Base-by-base conservation (phyloP, 37 sponge, comb jelly and placozoan genomes). In the Mnemiopsis leidyi region DNA sequence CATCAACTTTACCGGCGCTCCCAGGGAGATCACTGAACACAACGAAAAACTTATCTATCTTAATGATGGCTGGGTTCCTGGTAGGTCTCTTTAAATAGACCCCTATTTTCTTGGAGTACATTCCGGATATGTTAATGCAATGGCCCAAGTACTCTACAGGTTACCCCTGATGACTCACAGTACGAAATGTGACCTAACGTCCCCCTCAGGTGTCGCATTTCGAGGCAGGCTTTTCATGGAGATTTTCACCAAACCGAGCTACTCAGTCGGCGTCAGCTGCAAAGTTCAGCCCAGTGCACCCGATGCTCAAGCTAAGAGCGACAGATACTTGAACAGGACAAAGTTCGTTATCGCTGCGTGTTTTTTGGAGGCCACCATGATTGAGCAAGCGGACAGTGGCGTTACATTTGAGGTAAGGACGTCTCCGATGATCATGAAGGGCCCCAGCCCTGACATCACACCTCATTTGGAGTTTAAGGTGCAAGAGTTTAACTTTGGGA, bases 1-100 rank as follows among this genome's bases (percentile, higher is more conserved):
- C 48, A 38, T 83, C 88, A 83, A 83, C 48, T 83, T 83, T 23
- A 24, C 5, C 23, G 88, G 88, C 5, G 39, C 88, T 30, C 88
- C 88, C 48, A 24, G 88, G 30, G 88, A 83, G n/a, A 71, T 71
- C 5, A 71, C 75, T 7, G 75, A 71, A 18, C n/a, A 71, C 20
- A 71, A 71, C 30, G 75, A 71, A 25, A 13, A 71, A 28, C 30
- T 71, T 18, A 13, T 23, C n/a, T 71, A 71, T 18, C 75, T 71
- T 25, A 71, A 71, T 25, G 26, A 71, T 71, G 75, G 75, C 5
- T 71, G 26, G 26, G 75, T 71, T 3, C 75, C 75, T 29, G 75
- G 75, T 71, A 71, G 13, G 61, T 48, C 13, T 13, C n/a, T n/a
- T n/a, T 67, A 67, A 21, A 67, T 67, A 67, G 18, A 67, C 20